Base-by-base conservation (phyloP, 2,888 invertebrate genomes). In the Quadriops clusia region DNA sequence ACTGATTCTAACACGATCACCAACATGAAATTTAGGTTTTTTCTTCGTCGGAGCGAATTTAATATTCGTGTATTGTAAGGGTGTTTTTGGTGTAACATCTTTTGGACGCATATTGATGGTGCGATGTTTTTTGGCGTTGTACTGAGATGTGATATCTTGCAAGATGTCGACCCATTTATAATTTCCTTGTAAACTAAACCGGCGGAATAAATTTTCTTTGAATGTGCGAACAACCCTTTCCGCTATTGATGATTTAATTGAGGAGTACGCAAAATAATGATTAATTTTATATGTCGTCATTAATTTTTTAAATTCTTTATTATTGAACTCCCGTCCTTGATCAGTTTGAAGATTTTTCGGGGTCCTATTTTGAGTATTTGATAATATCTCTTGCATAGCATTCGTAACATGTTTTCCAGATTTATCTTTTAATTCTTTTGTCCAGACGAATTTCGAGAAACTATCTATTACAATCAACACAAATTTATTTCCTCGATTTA, bases 381-480 rank as follows among this genome's bases (percentile, higher is more conserved):
- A 17, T 27, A 17, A 17, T 5, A 27, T 7, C 44, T 38, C 41
- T 45, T 21, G 47, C 36, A 40, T 49, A 48, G 46, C 46, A 6
- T 27, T 20, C 6, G 40, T 35, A 12, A 50, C 42, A 29, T 48
- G 46, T 32, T 38, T 31, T 8, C 34, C 47, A 23, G 22, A 42
- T 43, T 53, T 54, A n/a, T 31, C 42, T 40, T 53, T 54, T n/a
- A 52, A 17, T 4, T 53, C 46, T 9, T 39, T 28, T 20, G 44
- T 43, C 51, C 50, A 58, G 2, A 52, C 49, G 42, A 39, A 56
- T 43, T 58, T 58, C 3, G 54, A 54, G 41, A 54, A 54, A 8
- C 41, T 41, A 41, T 56, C 50, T 18, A 53, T 58, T 9, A 53
- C 38, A 6, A 49, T 47, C 23, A 57, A 34, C 13, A 56, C 32